Percentiles rank a stretch among this genome's conserved stretches.
Evolutionary conservation across 2,797 vertebrate species (phyloP).

Genomic region (Ctenochaetus hawaiiensis): DNA sequence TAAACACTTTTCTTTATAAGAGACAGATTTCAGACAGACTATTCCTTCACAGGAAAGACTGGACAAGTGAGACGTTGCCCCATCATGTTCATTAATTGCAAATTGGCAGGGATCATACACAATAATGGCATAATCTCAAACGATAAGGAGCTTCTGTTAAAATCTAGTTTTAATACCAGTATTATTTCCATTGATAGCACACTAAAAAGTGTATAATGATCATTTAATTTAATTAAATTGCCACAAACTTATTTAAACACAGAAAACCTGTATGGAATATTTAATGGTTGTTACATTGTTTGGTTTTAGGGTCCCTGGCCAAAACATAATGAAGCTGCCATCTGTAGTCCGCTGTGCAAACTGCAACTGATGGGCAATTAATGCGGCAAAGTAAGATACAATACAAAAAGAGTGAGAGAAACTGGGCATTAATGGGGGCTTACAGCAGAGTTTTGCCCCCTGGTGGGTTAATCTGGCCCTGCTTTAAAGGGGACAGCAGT

Average conservation of each 20-base stretch:
- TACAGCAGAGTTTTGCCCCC: background rate
- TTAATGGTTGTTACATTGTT: background rate
- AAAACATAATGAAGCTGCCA: constrained; percentile 22
- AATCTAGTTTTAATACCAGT: background rate
- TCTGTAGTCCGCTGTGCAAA: constrained; percentile 28
- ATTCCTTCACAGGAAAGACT: no score
- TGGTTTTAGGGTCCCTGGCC: constrained; percentile 1
- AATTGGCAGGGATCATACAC: background rate
- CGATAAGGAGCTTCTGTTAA: no score
- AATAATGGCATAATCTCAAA: background rate
- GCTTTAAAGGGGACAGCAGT: constrained; percentile 3
- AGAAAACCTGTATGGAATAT: background rate
- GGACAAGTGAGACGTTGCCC: no score
- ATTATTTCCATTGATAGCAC: background rate
- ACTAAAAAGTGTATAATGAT: background rate
- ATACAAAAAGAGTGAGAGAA: constrained; percentile 9
- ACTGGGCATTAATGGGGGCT: background rate
- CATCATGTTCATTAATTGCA: background rate
- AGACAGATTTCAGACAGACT: no score
- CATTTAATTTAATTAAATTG: background rate
- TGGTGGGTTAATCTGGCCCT: background rate
- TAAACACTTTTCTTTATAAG: background rate
- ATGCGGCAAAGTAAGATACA: background rate
- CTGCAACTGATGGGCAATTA: background rate
- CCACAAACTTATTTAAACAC: background rate